These are phyloP conservation scores for Acomys russatus DNA, from an alignment of 2,797 vertebrate species.

Conservation along the genomic window DNA sequence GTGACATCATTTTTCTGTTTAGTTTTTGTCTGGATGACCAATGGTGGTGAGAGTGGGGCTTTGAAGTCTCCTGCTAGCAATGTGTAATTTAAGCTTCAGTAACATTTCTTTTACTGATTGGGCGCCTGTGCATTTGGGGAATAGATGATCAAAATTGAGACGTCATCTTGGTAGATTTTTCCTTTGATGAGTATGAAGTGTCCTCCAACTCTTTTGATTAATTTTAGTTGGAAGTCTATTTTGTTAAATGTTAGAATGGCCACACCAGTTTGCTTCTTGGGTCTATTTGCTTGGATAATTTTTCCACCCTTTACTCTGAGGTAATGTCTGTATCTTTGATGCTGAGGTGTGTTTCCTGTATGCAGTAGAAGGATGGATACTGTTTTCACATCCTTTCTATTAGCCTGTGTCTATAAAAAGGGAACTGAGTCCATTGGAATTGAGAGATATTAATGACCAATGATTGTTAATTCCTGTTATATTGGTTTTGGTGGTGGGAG, in stretches of 20 bases:
- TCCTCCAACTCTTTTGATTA: neutral
- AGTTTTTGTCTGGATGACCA: neutral
- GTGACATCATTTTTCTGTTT: neutral
- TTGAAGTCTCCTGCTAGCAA: neutral
- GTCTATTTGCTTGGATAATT: no score
- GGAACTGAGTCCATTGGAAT: no score
- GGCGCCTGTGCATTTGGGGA: neutral
- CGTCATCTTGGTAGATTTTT: neutral
- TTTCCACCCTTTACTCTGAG: no score
- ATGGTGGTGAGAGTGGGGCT: neutral
- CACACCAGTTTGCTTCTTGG: no score
- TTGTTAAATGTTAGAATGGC: neutral
- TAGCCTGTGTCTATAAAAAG: no score
- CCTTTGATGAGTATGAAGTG: neutral
- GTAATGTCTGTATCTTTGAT: no score
- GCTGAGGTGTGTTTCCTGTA: no score
- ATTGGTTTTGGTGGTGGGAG: no score
- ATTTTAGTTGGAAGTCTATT: neutral
- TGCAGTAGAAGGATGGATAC: no score
- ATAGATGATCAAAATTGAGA: neutral
- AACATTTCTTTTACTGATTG: neutral
- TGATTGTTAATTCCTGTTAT: no score
- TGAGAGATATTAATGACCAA: no score
- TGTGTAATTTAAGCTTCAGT: neutral
- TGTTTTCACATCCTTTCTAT: no score